Percentiles rank a stretch among this genome's conserved stretches.
These are phyloP conservation scores for Eilema depressum DNA, from an alignment of 2,888 invertebrate species.

Conservation along the genomic window DNA sequence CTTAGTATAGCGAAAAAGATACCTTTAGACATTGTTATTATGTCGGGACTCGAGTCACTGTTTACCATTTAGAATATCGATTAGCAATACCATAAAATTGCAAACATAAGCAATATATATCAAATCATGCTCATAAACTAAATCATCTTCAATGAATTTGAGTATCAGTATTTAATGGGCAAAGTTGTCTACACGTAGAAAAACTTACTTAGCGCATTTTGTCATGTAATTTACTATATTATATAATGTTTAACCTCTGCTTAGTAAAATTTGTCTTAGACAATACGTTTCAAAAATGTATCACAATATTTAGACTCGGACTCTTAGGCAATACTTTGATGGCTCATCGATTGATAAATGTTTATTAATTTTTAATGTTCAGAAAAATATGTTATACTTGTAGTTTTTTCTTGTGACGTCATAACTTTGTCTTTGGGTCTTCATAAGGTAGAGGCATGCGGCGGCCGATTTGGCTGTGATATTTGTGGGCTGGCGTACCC, in stretches of 20 bases:
- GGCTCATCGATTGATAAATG: not conserved
- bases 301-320: not conserved
- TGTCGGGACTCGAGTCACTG: constrained; percentile 6
- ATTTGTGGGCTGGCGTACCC: constrained; percentile 52
- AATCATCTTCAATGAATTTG: not conserved
- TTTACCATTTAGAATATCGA: not conserved
- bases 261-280: constrained; percentile 30
- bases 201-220: not conserved
- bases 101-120: not conserved
- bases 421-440: constrained; percentile 23
- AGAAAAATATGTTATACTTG: not conserved
- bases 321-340: constrained; percentile 8
- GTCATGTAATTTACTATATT: not conserved
- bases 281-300: constrained; percentile 21
- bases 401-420: constrained; percentile 20
- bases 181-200: not conserved
- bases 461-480: constrained; percentile 82
- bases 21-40: constrained; percentile 11
- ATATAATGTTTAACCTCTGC: not conserved
- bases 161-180: not conserved
- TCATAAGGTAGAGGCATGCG: constrained; percentile 49
- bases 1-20: constrained; percentile 25
- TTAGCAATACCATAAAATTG: not conserved
- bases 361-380: not conserved
- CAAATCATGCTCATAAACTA: not conserved